Conservation (phyloP, 2,797 vertebrate genomes). For the Micrastur ruficollis region DNA sequence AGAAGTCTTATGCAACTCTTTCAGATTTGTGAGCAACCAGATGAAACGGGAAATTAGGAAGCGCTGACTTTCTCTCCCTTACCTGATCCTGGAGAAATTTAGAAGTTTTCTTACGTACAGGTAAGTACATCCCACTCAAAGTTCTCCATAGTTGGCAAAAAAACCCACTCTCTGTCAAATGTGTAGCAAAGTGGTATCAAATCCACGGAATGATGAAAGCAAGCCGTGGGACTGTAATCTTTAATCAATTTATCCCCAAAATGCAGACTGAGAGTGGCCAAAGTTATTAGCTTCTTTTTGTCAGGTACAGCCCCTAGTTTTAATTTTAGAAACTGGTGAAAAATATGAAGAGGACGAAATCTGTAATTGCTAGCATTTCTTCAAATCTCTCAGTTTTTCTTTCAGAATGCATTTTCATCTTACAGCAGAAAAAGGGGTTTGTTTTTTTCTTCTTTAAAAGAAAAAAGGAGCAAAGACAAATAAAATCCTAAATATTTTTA, state of each 20-base stretch:
- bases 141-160: background rate
- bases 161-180: background rate
- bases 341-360: background rate
- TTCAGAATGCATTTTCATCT: background rate
- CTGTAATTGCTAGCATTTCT: background rate
- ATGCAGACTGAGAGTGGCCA: background rate
- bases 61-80: background rate
- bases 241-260: background rate
- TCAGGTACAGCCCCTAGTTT: background rate
- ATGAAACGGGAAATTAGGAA: background rate
- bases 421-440: background rate
- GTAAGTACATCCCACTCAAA: background rate
- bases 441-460: background rate
- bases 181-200: background rate
- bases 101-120: background rate
- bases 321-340: background rate
- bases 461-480: background rate
- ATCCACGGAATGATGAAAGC: background rate
- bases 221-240: background rate
- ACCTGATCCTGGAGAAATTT: background rate
- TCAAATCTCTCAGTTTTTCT: background rate
- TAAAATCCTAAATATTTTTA: background rate
- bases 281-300: background rate
- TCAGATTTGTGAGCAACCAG: background rate
- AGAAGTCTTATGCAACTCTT: background rate